phyloP scores from a whole-genome alignment of 2,797 vertebrate genomes.

The Odontamblyopus lacepedii region DNA sequence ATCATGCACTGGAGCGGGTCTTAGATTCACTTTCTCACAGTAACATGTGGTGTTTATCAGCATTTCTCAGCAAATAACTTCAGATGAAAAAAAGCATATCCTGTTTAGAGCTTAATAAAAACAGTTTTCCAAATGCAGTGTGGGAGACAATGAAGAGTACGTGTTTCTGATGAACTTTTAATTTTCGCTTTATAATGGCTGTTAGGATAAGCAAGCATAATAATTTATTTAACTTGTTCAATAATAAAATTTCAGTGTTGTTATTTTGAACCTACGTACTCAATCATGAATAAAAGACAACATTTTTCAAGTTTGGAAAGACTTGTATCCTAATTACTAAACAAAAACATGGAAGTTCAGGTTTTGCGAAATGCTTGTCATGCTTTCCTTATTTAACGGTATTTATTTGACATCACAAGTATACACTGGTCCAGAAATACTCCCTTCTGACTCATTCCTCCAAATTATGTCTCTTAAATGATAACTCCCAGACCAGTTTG shows the following conservation, averaged over 20 bases:
- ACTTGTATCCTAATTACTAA: constrained; percentile 42
- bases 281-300: constrained; percentile 31
- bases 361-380: constrained; percentile 59
- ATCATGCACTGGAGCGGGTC: constrained; percentile 29
- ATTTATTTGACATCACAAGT: constrained; percentile 63
- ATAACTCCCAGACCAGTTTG: constrained; percentile 63
- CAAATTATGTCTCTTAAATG: constrained; percentile 55
- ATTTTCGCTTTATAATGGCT: neutral
- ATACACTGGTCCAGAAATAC: constrained; percentile 46
- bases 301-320: constrained; percentile 57
- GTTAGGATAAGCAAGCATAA: constrained; percentile 42
- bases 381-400: constrained; percentile 39
- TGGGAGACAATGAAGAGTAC: constrained; percentile 32
- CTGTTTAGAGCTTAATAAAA: constrained; percentile 63
- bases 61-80: constrained; percentile 49
- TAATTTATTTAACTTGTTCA: constrained; percentile 21
- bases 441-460: constrained; percentile 49
- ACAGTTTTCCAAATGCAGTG: constrained; percentile 29
- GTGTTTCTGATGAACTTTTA: neutral
- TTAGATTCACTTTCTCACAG: constrained; percentile 29
- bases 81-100: constrained; percentile 48
- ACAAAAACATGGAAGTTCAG: constrained; percentile 51
- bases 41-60: constrained; percentile 59
- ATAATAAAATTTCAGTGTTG: constrained; percentile 8
- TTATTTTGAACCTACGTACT: too few species aligned